These are phyloP conservation scores for Lateolabrax maculatus DNA, from an alignment of 2,797 vertebrate genomes.

Conservation along the genomic window DNA sequence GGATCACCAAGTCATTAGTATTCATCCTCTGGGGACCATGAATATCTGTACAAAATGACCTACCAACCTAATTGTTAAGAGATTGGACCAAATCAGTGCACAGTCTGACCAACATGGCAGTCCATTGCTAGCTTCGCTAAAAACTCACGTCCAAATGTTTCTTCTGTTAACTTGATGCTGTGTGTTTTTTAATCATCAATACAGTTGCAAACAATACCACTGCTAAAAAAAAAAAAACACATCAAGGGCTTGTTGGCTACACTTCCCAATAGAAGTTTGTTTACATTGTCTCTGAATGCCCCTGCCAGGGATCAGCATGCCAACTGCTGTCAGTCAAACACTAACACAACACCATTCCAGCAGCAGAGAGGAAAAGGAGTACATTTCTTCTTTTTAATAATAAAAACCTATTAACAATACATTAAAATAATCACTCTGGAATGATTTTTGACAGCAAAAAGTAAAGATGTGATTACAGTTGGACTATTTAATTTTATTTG, in stretches of 20 bases:
- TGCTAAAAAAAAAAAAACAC: constrained; percentile 13
- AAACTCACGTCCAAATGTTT: not conserved
- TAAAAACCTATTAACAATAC: not conserved
- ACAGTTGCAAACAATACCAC: not conserved
- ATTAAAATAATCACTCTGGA: not conserved
- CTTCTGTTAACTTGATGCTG: not conserved
- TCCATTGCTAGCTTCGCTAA: not conserved
- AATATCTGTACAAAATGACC: not conserved
- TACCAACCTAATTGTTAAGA: not conserved
- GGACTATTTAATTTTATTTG: no score
- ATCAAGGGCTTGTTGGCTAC: not conserved
- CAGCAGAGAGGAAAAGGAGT: not conserved
- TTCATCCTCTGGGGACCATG: not conserved
- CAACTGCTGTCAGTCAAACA: constrained; percentile 15
- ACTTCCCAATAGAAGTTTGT: constrained; percentile 13
- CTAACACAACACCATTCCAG: not conserved
- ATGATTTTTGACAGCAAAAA: not conserved
- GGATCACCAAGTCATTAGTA: not conserved
- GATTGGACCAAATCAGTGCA: not conserved
- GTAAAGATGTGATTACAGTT: not conserved
- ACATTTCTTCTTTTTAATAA: not conserved
- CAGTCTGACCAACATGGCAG: not conserved
- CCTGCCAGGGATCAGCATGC: constrained; percentile 2
- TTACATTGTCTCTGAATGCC: constrained; percentile 3
- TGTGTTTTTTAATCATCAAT: not conserved